phyloP scores from a whole-genome alignment of 1,140 invertebrate genomes.

The Bombus polaris region DNA sequence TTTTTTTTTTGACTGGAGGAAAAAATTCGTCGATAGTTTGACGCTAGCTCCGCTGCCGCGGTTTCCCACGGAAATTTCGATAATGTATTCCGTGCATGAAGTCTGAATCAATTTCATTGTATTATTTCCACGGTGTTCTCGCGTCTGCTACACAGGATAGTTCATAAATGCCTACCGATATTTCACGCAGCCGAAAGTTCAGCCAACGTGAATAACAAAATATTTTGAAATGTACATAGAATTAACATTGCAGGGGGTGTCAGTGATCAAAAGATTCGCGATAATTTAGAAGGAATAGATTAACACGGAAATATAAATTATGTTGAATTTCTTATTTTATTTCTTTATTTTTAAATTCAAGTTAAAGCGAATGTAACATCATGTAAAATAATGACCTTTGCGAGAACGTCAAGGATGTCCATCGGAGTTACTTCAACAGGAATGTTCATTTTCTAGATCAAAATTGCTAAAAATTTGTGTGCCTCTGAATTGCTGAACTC shows the following conservation, averaged over 20 bases:
- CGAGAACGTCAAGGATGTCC: too few relatives aligned
- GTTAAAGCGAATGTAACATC: not conserved
- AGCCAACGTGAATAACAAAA: not conserved
- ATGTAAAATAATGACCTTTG: not conserved
- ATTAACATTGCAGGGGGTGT: too few relatives aligned
- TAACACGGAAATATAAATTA: not conserved
- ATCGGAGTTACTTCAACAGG: too few relatives aligned
- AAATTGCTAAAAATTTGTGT: not conserved
- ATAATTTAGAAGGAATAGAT: not conserved
- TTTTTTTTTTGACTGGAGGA: not conserved
- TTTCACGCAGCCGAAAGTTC: not conserved
- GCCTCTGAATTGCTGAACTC: not conserved
- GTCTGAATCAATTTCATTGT: not conserved
- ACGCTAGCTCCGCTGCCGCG: not conserved
- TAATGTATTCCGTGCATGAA: not conserved
- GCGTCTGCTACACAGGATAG: too few relatives aligned
- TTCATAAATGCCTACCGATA: not conserved
- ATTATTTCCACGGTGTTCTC: conserved; percentile 1
- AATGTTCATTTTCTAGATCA: not conserved
- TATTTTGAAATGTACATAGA: too few relatives aligned
- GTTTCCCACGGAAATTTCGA: conserved; percentile 25
- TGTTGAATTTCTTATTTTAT: not conserved
- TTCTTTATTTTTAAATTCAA: not conserved
- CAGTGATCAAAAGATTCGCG: not conserved
- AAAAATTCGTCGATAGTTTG: conserved; percentile 26